phyloP scores from a whole-genome alignment of 2,888 invertebrate genomes.

The Malthinus flaveolus region DNA sequence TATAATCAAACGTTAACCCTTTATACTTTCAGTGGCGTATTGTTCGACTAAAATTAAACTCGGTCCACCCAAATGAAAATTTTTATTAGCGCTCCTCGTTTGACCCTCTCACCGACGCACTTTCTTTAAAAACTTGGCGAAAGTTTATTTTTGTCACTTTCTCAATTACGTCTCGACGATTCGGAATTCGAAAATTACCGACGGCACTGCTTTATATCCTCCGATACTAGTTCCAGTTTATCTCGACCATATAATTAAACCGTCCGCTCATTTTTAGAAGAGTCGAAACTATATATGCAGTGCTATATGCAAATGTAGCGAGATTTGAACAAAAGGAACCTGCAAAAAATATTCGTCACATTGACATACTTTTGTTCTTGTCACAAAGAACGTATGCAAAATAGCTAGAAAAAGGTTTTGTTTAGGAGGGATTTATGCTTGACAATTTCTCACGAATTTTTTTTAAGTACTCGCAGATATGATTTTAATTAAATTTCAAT shows the following conservation, averaged over 20 bases:
- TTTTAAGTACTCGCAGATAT: conserved; percentile 6
- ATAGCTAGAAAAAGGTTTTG: conserved; percentile 33
- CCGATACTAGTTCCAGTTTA: conserved; percentile 29
- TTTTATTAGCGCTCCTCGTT: neutral
- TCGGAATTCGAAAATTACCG: neutral
- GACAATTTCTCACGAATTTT: conserved; percentile 37
- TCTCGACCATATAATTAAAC: conserved; percentile 30
- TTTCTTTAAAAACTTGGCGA: too few relatives aligned
- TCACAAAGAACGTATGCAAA: conserved; percentile 37
- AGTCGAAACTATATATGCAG: conserved; percentile 42
- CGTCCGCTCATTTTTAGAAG: conserved; percentile 24
- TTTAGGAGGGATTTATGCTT: conserved; percentile 37
- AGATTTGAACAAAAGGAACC: conserved; percentile 40
- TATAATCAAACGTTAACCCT: conserved; percentile 34
- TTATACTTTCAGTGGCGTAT: conserved; percentile 26
- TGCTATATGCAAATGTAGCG: conserved; percentile 41
- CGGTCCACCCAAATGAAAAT: neutral
- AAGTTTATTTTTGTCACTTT: too few relatives aligned
- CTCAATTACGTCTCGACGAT: too few relatives aligned
- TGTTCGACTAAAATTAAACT: neutral
- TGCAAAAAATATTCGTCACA: conserved; percentile 44
- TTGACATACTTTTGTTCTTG: conserved; percentile 41
- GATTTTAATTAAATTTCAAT: conserved; percentile 27
- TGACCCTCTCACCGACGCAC: too few relatives aligned
- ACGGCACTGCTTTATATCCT: conserved; percentile 16